These are phyloP conservation scores for Oreocharis arfaki DNA, from an alignment of 2,113 vertebrate genomes.

Conservation along the genomic window DNA sequence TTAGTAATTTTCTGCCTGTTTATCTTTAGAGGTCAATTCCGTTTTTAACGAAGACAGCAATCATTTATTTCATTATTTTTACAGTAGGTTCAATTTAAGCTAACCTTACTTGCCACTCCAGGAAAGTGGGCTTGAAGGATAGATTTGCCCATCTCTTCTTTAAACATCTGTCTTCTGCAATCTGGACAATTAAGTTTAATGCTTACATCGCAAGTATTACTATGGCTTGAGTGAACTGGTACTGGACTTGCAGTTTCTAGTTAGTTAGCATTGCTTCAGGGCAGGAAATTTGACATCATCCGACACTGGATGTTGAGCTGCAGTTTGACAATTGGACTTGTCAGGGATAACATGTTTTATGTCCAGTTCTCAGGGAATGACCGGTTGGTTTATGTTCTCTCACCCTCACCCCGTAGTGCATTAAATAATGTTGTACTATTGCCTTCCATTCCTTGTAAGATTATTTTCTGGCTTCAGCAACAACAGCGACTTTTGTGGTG, in stretches of 20 bases:
- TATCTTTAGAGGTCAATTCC: background rate
- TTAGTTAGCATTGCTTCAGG: background rate
- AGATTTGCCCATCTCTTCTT: background rate
- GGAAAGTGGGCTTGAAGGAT: background rate
- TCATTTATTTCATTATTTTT: background rate
- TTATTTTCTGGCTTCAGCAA: conserved; percentile 24
- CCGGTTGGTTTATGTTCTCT: background rate
- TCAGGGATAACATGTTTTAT: background rate
- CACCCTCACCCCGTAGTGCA: background rate
- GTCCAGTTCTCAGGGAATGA: background rate
- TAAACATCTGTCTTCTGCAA: background rate
- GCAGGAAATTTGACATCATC: background rate
- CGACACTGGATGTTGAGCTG: background rate
- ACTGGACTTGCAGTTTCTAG: background rate
- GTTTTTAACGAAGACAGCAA: background rate
- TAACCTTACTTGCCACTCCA: background rate
- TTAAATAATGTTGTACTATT: background rate
- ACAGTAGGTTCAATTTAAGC: background rate
- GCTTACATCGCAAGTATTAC: background rate
- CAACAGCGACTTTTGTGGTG: background rate
- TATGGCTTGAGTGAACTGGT: background rate
- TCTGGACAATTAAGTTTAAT: background rate
- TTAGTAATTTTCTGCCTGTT: background rate
- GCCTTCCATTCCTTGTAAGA: background rate
- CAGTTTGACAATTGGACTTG: background rate